Evolutionary conservation across 1,140 invertebrate genomes (phyloP), one percentile per base, ranked within the genome.

Genomic region (Mycetomoellerius zeteki): DNA sequence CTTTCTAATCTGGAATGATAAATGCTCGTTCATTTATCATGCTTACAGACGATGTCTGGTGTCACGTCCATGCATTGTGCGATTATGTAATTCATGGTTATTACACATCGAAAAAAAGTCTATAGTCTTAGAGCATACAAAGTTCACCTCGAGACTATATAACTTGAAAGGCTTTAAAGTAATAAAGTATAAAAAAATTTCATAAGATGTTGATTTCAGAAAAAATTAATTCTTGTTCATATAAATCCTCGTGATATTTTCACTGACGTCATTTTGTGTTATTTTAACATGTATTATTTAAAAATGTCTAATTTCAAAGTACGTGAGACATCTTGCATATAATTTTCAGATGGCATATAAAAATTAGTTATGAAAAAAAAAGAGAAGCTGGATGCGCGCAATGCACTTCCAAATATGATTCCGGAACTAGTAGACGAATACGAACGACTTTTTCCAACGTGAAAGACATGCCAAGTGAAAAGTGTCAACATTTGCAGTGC

Each of bases 401-500:
- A 50, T 84, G 69, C 69, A 65, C 54, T 65, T 78, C 50, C 71
- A 85, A 85, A 85, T 54, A 65, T 50, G 73, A 85, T 85, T 85
- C 73, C 52, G 60, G 30, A 78, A 60, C 37, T 67, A 67, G 58
- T 56, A 47, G 47, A 54, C 47, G 58, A 85, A 60, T 12, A 50
- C 47, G 72, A 64, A 47, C 82, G 82, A 78, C 71, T 1, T 64
- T 85, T 43, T 78, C 58, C 82, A 50, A 78, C 69, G 54, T 82
- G 80, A 84, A 84, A 78, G 73, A 78, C 75, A 85, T 43, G 75
- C 82, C 82, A 65, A 78, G 82, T 85, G 82, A 85, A 85, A 85
- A 85, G 82, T 78, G 82, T 78, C 72, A 85, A 78, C 82, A 78
- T 85, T 85, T 85, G 75, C 82, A 85, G 75, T 85, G 82, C 82